Base-by-base conservation (phyloP, 2,888 invertebrate species). In the Drosophila limbata region DNA sequence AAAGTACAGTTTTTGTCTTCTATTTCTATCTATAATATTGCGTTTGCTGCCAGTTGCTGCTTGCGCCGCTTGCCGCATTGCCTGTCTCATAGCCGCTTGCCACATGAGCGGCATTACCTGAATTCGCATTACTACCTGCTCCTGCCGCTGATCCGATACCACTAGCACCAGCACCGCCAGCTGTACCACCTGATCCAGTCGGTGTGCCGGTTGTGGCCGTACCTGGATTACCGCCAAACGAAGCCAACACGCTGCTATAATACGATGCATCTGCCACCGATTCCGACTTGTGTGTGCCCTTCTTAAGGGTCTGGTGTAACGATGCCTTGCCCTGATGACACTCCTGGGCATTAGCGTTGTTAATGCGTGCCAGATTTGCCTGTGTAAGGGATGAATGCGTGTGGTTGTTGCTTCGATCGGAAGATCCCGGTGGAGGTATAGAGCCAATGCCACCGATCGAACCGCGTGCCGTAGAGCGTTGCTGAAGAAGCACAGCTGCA, bases 181-280 rank as follows among this genome's bases (percentile, higher is more conserved):
- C 42, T 13, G 84, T 52, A 5, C 79, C 79, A 47, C 71, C 77
- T 4, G 75, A 33, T 1, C 53, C 65, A 47, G 57, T 66, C 10
- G 61, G 35, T 11, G 50, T 45, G 19, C 50, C 45, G 10, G 48
- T 6, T 6, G 61, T 17, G 4, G 52, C 4, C 2, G 57, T 10
- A 8, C 77, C 73, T 3, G 66, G 9, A n/a, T 40, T 44, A 8
- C 74, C 77, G 10, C 74, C 79, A 56, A 92, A 92, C 0, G 92
- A 91, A 40, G 89, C 92, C 9, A 92, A 67, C 4, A 92, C 92
- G 69, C 91, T 92, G 65, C 91, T 91, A 67, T 92, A 92, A 61
- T 92, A 92, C 3, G 92, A 92, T 6, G 92, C 92, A 76, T 92
- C 92, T 1, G 92, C 92, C 19, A 92, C 90, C 1, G 91, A 80